Base-by-base conservation (phyloP, 35 echinoderm and acorn worm genomes). In the Strongylocentrotus purpuratus region DNA sequence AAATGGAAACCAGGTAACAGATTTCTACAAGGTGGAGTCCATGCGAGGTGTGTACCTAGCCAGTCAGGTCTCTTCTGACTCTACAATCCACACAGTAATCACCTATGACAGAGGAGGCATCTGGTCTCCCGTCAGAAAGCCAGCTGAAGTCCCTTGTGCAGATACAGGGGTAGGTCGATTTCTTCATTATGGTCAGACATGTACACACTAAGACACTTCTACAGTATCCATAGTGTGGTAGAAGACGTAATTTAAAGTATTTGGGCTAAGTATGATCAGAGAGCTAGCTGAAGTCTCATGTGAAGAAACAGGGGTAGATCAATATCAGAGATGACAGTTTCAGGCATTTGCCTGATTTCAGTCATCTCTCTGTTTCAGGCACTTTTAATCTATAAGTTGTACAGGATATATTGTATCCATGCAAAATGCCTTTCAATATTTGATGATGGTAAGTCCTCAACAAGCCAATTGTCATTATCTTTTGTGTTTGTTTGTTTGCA, bases 41-140 rank as follows among this genome's bases (percentile, higher is more conserved):
- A 97, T 99, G 94, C 95, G 98, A 65, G 98, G 98, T 41, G 98
- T 99, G 31, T 99, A 99, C 94, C 20, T 99, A 33, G 98, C 98
- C 65, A 98, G 98, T 92, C 97, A 99, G 71, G 65, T 98, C 31
- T 45, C 90, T 25, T 31, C 46, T 31, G 96, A 99, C 33, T 13
- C 55, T 9, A 95, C 17, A 46, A 94, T 99, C 20, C 97, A 96
- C 58, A 98, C 98, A 41, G 95, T 95, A 94, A 98, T 98, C 65
- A 96, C 98, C 0, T 99, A 95, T 95, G 97, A 99, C 88, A 96
- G 98, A 2, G 97, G 97, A 31, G 98, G 97, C 13, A 96, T 97
- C 31, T 99, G 98, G 98, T 22, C 94, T 31, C 60, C 94, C 33
- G 94, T 99, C 2, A 94, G 94, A 22, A 94, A 88, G 55, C 97